Base-by-base conservation (phyloP, 2,888 invertebrate species). In the Microchrysa polita region DNA sequence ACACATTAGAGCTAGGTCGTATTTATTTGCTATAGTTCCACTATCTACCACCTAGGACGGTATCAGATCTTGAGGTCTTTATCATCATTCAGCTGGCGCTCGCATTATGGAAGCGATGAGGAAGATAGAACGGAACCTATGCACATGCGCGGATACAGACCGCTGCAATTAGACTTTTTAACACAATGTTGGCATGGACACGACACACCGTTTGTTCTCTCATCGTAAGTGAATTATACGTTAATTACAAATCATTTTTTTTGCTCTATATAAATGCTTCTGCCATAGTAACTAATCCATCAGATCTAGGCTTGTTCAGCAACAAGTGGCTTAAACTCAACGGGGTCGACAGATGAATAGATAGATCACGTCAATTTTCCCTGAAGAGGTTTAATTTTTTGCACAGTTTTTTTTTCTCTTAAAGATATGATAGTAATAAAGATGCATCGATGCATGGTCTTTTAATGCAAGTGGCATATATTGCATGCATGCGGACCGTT, bases 301-400 rank as follows among this genome's bases (percentile, higher is more conserved):
- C 44, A 12, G 4, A 44, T 5, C 27, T 14, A 40, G 14, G 27
- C 34, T 14, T 5, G 27, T n/a, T n/a, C n/a, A n/a, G n/a, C n/a
- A n/a, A n/a, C n/a, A 12, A 48, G 57, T 48, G 9, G n/a, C 27
- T 42, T 34, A 34, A 34, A 34, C 27, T 7, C 27, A 34, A 34
- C 27, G 4, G 27, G n/a, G 27, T 53, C 34, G 27, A 23, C 40
- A 57, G 63, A 34, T 60, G 40, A 10, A 22, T 14, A 71, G 71
- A 73, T 73, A 71, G 73, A 72, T 74, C 74, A 75, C 73, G 69
- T 75, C 71, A 75, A 75, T 75, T 75, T 75, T 73, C 73, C 69
- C 27, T 65, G 59, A 65, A 71, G 63, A 18, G n/a, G n/a, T n/a
- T n/a, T n/a, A n/a, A n/a, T n/a, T n/a, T n/a, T n/a, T n/a, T n/a